Evolutionary conservation across 2,113 vertebrate genomes (phyloP).

Genomic region (Bujurquina vittata): DNA sequence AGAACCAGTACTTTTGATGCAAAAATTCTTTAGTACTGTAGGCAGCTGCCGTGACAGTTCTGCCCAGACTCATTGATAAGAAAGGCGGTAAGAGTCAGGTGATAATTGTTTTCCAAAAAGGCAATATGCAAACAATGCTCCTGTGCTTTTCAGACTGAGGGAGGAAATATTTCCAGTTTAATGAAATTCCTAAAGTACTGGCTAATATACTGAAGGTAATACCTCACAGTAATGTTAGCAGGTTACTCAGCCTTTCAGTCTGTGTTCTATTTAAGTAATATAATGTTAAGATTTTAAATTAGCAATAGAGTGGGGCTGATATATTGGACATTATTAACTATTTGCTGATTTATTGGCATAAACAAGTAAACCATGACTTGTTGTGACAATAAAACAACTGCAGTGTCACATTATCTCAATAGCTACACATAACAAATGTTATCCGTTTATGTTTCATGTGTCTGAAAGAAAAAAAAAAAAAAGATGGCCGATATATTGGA

Average conservation of each 20-base stretch:
- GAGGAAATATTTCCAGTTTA: not conserved
- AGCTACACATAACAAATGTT: accelerated
- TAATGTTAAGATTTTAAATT: not conserved
- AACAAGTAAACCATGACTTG: not conserved
- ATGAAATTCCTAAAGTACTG: not conserved
- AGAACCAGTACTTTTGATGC: not conserved
- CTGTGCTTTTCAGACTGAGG: not conserved
- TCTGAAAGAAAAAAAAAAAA: not conserved
- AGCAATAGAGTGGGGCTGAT: not conserved
- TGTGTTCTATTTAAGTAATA: not conserved
- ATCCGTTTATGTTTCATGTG: not conserved
- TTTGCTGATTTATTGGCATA: not conserved
- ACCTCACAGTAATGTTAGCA: accelerated
- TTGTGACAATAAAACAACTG: not conserved
- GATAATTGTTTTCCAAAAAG: not conserved
- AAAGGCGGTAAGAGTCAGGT: no score
- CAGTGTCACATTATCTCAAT: not conserved
- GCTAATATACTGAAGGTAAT: not conserved
- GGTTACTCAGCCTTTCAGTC: not conserved
- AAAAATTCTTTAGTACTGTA: not conserved
- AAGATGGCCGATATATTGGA: not conserved
- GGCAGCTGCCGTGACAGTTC: not conserved
- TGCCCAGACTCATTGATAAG: not conserved
- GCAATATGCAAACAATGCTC: not conserved
- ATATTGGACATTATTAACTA: not conserved